Percentiles rank a stretch among this genome's conserved stretches.
These are phyloP conservation scores for Unio pictorum DNA, from an alignment of 2,888 invertebrate genomes.

Conservation along the genomic window DNA sequence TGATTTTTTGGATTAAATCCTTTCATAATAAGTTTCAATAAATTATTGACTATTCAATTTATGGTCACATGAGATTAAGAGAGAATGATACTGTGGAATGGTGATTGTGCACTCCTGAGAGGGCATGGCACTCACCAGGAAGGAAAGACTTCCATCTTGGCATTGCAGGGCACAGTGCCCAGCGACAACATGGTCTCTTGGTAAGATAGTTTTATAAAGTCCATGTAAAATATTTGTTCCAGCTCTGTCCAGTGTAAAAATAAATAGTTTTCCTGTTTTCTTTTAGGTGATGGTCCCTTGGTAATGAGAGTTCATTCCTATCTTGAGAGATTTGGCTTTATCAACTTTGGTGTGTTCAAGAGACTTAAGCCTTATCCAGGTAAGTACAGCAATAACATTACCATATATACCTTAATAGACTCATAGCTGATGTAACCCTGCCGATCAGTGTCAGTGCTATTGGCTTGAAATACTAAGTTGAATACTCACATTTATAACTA, in stretches of 20 bases:
- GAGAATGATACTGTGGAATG: too few species aligned
- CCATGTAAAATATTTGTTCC: neutral
- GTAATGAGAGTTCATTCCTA: slow-evolving; percentile 90
- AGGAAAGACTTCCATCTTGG: too few species aligned
- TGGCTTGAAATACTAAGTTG: neutral
- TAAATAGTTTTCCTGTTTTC: neutral
- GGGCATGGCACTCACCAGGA: too few species aligned
- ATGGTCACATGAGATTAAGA: too few species aligned
- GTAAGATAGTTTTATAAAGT: too few species aligned
- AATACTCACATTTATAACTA: neutral
- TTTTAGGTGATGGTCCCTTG: slow-evolving; percentile 81
- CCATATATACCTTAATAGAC: neutral
- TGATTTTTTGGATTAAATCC: too few species aligned
- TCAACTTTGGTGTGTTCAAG: slow-evolving; percentile 97
- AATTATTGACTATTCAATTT: too few species aligned
- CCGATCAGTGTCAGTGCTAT: neutral
- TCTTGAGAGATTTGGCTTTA: slow-evolving; percentile 94
- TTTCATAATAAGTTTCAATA: too few species aligned
- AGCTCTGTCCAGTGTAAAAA: neutral
- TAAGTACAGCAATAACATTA: slow-evolving; percentile 24
- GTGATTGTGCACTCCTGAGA: too few species aligned
- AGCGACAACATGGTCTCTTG: too few species aligned
- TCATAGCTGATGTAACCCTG: neutral
- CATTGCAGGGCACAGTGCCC: too few species aligned
- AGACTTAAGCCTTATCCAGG: slow-evolving; percentile 77